phyloP scores from a whole-genome alignment of 2,113 vertebrate genomes.

The Colistium nudipinnis region DNA sequence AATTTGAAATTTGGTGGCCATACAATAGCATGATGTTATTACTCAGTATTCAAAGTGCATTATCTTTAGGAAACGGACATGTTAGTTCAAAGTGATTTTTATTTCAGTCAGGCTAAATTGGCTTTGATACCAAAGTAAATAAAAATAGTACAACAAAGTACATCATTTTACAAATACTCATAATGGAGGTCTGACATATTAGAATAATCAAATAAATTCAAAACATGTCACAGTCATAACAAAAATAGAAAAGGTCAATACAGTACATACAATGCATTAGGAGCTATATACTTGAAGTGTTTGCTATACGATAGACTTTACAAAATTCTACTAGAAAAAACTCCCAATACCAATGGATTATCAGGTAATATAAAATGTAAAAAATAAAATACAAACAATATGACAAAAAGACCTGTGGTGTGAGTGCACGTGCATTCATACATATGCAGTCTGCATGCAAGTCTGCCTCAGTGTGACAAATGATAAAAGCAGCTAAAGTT shows the following conservation, averaged over 20 bases:
- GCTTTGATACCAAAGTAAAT: constrained; percentile 76
- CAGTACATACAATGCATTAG: constrained; percentile 78
- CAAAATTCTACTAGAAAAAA: constrained; percentile 82
- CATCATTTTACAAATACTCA: constrained; percentile 79
- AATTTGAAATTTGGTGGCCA: too few relatives aligned
- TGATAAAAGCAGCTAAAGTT: constrained; percentile 63
- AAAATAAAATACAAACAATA: constrained; percentile 44
- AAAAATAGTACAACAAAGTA: constrained; percentile 79
- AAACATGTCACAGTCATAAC: constrained; percentile 76
- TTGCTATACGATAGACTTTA: constrained; percentile 77
- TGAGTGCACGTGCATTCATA: constrained; percentile 66
- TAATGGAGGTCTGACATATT: constrained; percentile 73
- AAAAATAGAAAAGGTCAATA: constrained; percentile 79
- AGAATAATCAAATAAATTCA: constrained; percentile 68
- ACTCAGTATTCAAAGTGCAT: too few relatives aligned
- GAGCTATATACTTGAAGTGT: constrained; percentile 75
- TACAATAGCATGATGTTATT: too few relatives aligned
- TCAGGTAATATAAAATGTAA: constrained; percentile 74
- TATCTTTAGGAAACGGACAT: constrained; percentile 9
- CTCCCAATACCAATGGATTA: constrained; percentile 75
- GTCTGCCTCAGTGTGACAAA: constrained; percentile 58
- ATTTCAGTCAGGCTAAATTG: constrained; percentile 75
- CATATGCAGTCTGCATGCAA: constrained; percentile 76
- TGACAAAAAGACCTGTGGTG: constrained; percentile 49
- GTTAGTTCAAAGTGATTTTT: constrained; percentile 71